Evolutionary conservation across 2,113 vertebrate species (phyloP), one percentile per base, ranked within the genome.

Genomic region (Hypanus sabinus): DNA sequence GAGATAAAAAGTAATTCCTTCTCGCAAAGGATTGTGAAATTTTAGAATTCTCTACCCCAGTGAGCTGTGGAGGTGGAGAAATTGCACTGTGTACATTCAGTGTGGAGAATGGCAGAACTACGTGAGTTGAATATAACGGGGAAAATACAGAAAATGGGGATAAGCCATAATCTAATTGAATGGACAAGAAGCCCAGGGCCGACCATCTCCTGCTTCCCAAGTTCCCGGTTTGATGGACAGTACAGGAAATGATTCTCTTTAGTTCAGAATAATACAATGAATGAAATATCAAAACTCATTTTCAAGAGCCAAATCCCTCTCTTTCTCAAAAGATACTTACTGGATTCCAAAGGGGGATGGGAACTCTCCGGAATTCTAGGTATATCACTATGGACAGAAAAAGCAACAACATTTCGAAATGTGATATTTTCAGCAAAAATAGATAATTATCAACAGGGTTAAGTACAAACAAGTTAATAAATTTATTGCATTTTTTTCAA

Each of bases 331-430:
- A 46, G 87, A 11, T 33, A 97, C 97, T 95, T 96, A 99, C 99
- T 99, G 80, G 98, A 99, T 95, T 99, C 99, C 96, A 99, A 95
- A 10, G 99, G 98, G 96, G 99, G 99, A 94, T 99, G 98, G 94
- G 98, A 98, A 94, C 97, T 98, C 96, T 99, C 98, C 0, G 99
- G 99, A 96, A 99, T 99, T 97, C 98, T 96, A 95, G 98, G 98
- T 96, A 98, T 99, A 95, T 99, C 98, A 96, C 99, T 99, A 96
- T 91, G 96, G 96, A 46, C 70, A 94, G 1, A 2, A 94, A 80
- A 62, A 22, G 77, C 76, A 60, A 94, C 33, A 94, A 94, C 36
- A 91, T 33, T 27, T 75, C 20, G 94, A 65, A 65, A 18, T 36
- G 14, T 90, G 12, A 65, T 9, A 20, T 65, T 90, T 90, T 22